These are phyloP conservation scores for Acropternis orthonyx DNA, from an alignment of 2,797 vertebrate species.

Conservation along the genomic window DNA sequence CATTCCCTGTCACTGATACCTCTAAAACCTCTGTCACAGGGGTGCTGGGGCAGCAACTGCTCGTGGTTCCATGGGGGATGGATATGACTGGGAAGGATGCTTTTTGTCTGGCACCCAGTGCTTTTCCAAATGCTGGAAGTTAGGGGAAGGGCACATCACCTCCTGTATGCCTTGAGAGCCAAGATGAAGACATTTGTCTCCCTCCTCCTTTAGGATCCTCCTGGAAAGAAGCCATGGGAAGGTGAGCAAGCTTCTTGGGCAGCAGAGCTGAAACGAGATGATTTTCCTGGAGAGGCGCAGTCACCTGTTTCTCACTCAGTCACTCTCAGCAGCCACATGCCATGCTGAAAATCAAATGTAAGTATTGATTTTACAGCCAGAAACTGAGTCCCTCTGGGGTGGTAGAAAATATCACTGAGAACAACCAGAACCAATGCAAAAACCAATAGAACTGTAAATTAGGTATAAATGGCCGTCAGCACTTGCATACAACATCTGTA, in stretches of 20 bases:
- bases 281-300: neutral
- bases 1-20: neutral
- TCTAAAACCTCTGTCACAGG: neutral
- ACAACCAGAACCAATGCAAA: neutral
- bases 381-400: neutral
- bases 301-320: neutral
- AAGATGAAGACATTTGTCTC: neutral
- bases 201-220: neutral
- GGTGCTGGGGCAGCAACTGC: neutral
- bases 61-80: neutral
- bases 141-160: neutral
- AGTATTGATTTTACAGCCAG: neutral
- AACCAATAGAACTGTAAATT: neutral
- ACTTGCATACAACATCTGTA: fast-evolving
- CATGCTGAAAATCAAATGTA: neutral
- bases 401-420: neutral
- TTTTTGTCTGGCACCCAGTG: neutral
- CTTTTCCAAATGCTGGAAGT: neutral
- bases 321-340: neutral
- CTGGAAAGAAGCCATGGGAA: neutral
- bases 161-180: neutral
- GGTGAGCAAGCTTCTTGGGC: neutral
- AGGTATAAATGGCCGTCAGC: neutral
- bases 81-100: neutral
- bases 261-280: neutral